Evolutionary conservation across 1,140 invertebrate species (phyloP), one percentile per base, ranked within the genome.

Genomic region (Caenorhabditis briggsae): DNA sequence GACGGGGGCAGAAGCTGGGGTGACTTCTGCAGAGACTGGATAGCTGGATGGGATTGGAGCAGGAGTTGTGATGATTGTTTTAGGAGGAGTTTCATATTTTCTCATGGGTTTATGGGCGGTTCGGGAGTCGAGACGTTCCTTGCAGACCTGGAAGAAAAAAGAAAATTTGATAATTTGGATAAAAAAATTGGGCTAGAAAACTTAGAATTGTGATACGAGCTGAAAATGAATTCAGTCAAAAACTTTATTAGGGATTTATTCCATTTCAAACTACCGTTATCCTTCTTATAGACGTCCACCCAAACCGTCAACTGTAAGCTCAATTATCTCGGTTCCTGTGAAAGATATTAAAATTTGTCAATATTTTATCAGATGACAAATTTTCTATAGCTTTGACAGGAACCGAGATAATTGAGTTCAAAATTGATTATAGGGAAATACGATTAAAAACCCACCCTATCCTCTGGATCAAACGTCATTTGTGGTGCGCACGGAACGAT

Each of bases 401-500:
- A 61, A 61, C 23, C 20, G 23, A 61, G 23, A 61, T 33, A 61
- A 33, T 8, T 11, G n/a, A 9, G 18, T 3, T 64, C 6, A 64
- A 64, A 64, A 5, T 64, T 33, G 1, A n/a, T 18, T 8, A 20
- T n/a, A n/a, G 16, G 9, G 9, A 11, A 16, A 14, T 53, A 14
- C 16, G 6, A 11, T n/a, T 53, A 16, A 16, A 43, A 16, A 14
- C 64, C 53, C 18, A 85, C 84, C 43, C 65, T 85, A 64, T 85
- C 84, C 25, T 70, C 84, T 11, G 84, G 84, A 58, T 85, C 84
- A 74, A 85, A 85, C 0, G 61, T 59, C 84, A 85, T 74, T 25
- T 70, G 61, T 2, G 84, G 84, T 9, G 84, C 84, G 43, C 84
- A 85, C 8, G 84, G 84, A 33, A 85, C 84, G 78, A 85, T 78